phyloP scores from a whole-genome alignment of 2,113 vertebrate species.

The Xerus inauris region DNA sequence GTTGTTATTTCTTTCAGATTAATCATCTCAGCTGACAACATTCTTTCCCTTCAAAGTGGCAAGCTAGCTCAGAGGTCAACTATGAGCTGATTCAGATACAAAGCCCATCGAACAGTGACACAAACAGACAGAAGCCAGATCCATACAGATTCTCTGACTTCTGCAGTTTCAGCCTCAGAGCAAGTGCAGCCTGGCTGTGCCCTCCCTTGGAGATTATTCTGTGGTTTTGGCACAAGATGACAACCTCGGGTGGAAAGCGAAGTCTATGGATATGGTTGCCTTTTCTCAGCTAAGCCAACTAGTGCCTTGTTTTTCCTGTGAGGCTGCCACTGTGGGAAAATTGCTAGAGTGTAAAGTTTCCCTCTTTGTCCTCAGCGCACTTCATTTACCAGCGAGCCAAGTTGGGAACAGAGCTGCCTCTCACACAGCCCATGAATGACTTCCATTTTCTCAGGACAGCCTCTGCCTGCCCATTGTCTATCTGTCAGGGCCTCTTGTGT shows the following conservation, averaged over 20 bases:
- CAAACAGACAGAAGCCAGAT: slow-evolving; percentile 33
- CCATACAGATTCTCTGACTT: rapidly evolving
- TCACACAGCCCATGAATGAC: slow-evolving; percentile 76
- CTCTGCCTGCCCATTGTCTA: slow-evolving; percentile 72
- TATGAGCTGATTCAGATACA: neutral
- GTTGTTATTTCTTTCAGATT: neutral
- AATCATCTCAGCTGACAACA: neutral
- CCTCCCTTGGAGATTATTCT: slow-evolving; percentile 56
- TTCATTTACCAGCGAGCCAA: slow-evolving; percentile 73
- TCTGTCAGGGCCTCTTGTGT: slow-evolving; percentile 73
- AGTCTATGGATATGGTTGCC: slow-evolving; percentile 53
- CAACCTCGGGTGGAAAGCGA: slow-evolving; percentile 57
- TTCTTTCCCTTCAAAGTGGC: neutral
- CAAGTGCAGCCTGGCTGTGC: slow-evolving; percentile 23
- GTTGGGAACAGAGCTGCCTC: slow-evolving; percentile 65
- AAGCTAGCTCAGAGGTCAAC: neutral
- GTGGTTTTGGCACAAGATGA: slow-evolving; percentile 67
- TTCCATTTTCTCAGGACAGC: slow-evolving; percentile 45
- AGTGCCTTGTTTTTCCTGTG: slow-evolving; percentile 68
- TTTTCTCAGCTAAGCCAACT: slow-evolving; percentile 70
- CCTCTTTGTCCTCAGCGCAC: slow-evolving; percentile 70
- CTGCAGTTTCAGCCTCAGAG: neutral
- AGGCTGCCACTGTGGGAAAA: slow-evolving; percentile 73
- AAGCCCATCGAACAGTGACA: neutral
- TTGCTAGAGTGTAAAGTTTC: slow-evolving; percentile 73